A percentile compares a stretch with the other conserved stretches of the same genome.
Evolutionary conservation across 92 coral and sea anemone species (phyloP).

Genomic region (Plumapathes pennacea): DNA sequence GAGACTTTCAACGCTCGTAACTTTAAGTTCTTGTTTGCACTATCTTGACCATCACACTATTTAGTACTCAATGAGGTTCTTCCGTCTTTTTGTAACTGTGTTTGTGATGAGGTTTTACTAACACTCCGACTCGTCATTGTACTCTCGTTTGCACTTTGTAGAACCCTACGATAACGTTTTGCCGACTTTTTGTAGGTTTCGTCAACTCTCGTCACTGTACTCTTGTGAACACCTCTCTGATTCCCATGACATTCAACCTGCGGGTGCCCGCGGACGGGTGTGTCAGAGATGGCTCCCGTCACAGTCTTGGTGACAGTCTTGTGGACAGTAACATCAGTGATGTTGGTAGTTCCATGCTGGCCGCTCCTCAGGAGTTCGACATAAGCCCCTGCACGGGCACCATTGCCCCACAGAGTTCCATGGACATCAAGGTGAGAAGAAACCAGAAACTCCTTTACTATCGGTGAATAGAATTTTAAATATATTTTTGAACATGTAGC

Average conservation of each 20-base stretch:
- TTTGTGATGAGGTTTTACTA: too few species aligned
- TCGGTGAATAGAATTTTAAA: too few species aligned
- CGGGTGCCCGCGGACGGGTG: constrained; percentile 93
- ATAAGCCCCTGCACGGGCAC: constrained; percentile 75
- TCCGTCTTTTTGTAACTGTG: too few species aligned
- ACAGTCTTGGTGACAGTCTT: constrained; percentile 52
- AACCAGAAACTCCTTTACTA: too few species aligned
- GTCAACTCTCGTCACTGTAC: constrained; percentile 81
- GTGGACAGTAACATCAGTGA: constrained; percentile 82
- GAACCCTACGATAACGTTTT: neutral
- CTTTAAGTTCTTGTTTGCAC: too few species aligned
- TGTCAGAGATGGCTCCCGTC: constrained; percentile 33
- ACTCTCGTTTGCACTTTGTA: neutral
- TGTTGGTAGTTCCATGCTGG: constrained; percentile 47
- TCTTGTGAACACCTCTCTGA: constrained; percentile 90
- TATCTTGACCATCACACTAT: too few species aligned
- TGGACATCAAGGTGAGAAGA: constrained; percentile 62
- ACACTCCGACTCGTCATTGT: too few species aligned
- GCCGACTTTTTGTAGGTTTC: constrained; percentile 59
- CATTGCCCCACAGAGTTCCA: constrained; percentile 79
- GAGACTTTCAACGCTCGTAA: too few species aligned
- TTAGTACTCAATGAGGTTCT: too few species aligned
- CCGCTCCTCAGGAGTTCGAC: constrained; percentile 81
- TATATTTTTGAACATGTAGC: too few species aligned
- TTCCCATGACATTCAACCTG: constrained; percentile 89